These are phyloP conservation scores for Scylla paramamosain DNA, from an alignment of 1,140 invertebrate species.

Conservation along the genomic window DNA sequence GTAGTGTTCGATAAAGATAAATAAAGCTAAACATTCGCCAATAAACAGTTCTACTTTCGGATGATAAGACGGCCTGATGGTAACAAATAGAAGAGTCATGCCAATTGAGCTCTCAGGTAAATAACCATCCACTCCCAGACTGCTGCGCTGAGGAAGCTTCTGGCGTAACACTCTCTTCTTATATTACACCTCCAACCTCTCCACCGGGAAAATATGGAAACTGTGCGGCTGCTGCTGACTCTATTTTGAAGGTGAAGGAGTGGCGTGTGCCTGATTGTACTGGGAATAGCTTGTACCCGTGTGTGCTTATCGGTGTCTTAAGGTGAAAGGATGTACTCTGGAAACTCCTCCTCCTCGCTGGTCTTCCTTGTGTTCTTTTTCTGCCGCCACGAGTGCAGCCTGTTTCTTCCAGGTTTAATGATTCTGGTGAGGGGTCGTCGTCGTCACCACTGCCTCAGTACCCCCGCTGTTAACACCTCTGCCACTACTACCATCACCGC, in stretches of 20 bases:
- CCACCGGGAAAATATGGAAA: neutral
- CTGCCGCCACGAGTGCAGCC: neutral
- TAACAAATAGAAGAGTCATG: neutral
- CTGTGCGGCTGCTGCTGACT: neutral
- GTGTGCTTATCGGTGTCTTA: neutral
- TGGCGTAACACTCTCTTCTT: neutral
- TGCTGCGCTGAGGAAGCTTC: neutral
- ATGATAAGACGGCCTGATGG: neutral
- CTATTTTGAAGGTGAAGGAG: neutral
- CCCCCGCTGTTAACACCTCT: neutral
- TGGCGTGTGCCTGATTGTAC: neutral
- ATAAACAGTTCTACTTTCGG: neutral
- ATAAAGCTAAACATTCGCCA: neutral
- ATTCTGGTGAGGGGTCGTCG: neutral
- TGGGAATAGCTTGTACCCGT: neutral
- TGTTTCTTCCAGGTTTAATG: neutral
- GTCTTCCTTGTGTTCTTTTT: no score
- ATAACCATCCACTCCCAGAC: neutral
- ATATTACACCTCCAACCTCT: neutral
- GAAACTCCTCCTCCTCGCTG: neutral
- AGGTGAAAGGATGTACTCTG: conserved; percentile 11
- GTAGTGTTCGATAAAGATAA: neutral
- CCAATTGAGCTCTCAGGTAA: neutral
- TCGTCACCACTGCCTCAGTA: neutral
- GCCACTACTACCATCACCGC: neutral